Percentiles rank a stretch among this genome's conserved stretches.
These are phyloP conservation scores for Microcebus ravelobensis DNA, from an alignment of 2,113 vertebrate species.

Conservation along the genomic window DNA sequence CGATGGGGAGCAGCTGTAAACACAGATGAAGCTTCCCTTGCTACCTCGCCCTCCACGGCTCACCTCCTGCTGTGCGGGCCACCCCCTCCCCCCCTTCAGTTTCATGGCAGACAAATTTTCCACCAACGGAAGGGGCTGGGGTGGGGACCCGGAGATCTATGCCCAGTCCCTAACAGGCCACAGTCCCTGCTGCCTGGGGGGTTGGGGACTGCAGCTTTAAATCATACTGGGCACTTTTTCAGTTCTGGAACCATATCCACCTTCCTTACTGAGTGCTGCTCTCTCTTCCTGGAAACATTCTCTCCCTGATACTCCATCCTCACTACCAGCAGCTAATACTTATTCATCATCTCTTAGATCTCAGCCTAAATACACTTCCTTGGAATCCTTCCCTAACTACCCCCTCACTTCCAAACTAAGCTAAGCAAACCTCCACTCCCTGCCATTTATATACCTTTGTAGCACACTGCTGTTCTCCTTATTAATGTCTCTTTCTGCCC, in stretches of 20 bases:
- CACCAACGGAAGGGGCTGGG: no score
- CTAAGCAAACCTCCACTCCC: not conserved
- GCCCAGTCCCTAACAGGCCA: no score
- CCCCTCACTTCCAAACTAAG: not conserved
- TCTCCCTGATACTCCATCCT: not conserved
- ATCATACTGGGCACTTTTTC: not conserved
- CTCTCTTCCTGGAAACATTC: not conserved
- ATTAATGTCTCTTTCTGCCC: slow-evolving; percentile 4
- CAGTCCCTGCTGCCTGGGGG: no score
- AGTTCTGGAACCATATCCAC: not conserved
- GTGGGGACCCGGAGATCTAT: no score
- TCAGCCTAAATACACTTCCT: not conserved
- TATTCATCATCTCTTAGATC: not conserved
- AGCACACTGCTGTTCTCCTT: not conserved
- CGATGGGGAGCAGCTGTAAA: no score
- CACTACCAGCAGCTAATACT: not conserved
- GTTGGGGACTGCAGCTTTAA: not conserved
- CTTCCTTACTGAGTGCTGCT: not conserved
- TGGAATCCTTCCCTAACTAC: not conserved
- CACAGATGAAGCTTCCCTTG: no score
- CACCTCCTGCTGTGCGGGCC: no score
- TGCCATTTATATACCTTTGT: not conserved
- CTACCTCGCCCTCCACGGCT: no score
- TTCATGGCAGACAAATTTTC: no score
- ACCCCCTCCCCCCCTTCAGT: no score